Conservation (phyloP, 2,113 vertebrate species). For the Caloenas nicobarica region DNA sequence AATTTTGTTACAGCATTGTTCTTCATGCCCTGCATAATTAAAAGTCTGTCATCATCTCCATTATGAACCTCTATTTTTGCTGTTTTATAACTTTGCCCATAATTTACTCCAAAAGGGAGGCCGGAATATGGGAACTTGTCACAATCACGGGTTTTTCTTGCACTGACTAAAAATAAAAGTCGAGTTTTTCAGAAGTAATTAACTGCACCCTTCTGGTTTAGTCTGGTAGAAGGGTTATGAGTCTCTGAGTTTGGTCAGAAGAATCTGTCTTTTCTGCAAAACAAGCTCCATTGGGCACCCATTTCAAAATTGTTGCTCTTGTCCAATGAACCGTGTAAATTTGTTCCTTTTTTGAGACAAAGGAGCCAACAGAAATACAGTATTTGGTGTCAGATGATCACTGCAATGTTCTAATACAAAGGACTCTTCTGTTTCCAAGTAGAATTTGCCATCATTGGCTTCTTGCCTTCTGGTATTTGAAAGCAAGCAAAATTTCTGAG, state of each 20-base stretch:
- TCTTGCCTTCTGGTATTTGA: background rate
- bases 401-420: background rate
- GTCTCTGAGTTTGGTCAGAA: background rate
- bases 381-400: background rate
- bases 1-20: slow-evolving; percentile 38
- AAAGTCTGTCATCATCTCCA: slow-evolving; percentile 9
- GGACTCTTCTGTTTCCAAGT: background rate
- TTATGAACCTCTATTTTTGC: slow-evolving; percentile 15
- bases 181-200: background rate
- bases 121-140: background rate
- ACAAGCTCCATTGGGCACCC: background rate
- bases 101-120: background rate
- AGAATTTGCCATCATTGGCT: background rate
- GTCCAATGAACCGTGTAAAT: background rate
- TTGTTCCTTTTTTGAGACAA: background rate
- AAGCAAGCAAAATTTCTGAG: background rate
- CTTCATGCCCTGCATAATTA: slow-evolving; percentile 40
- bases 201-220: background rate
- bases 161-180: background rate
- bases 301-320: background rate
- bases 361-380: background rate
- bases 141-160: background rate
- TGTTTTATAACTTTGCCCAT: slow-evolving; percentile 19
- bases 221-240: background rate
- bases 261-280: background rate